Evolutionary conservation across 2,888 invertebrate genomes (phyloP).

Genomic region (Tenthredo mesomela): DNA sequence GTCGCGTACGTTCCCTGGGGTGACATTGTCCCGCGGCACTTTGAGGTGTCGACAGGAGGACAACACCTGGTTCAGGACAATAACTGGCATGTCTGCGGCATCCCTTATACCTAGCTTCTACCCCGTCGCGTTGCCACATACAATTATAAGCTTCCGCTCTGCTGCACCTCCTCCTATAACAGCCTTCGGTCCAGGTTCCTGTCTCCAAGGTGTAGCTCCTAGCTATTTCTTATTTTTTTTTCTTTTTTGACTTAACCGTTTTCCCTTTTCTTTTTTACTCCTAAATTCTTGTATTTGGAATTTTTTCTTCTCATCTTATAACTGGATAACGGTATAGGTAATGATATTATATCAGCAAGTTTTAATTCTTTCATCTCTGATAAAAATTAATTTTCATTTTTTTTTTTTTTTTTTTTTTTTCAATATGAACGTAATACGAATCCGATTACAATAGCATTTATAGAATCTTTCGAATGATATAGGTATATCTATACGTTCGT

Average conservation of each 20-base stretch:
- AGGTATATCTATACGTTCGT: background rate
- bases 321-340: no score
- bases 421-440: background rate
- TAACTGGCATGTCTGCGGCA: slow-evolving; percentile 56
- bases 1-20: slow-evolving; percentile 20
- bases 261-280: background rate
- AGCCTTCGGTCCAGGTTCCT: background rate
- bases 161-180: slow-evolving; percentile 6
- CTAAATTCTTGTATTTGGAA: background rate
- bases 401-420: no score
- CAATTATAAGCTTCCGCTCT: slow-evolving; percentile 50
- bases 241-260: background rate
- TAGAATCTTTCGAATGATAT: background rate
- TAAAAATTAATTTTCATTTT: background rate
- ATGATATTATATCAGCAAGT: no score
- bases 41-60: slow-evolving; percentile 71
- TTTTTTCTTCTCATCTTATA: background rate
- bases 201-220: background rate
- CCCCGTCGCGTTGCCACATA: slow-evolving; percentile 4
- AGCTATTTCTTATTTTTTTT: background rate
- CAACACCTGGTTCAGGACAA: slow-evolving; percentile 70
- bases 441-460: background rate
- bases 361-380: background rate
- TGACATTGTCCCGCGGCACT: slow-evolving; percentile 58
- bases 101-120: slow-evolving; percentile 22